phyloP scores from a whole-genome alignment of 2,797 vertebrate species.

The Schizopygopsis pylzovi region DNA sequence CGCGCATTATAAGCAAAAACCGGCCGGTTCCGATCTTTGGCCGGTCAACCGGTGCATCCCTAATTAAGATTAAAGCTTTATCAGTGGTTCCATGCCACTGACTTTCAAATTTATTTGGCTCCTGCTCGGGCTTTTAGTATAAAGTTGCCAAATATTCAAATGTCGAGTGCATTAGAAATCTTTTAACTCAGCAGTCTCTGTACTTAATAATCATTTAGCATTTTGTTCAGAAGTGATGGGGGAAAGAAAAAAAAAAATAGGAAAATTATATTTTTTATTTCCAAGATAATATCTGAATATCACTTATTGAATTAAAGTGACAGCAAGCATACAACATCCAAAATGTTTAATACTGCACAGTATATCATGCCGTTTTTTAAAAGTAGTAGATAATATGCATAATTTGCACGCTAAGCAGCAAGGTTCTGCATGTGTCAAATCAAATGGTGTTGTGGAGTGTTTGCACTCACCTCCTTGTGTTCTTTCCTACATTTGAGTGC shows the following conservation, averaged over 20 bases:
- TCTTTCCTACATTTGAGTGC: slow-evolving; percentile 96
- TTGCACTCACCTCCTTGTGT: slow-evolving; percentile 93
- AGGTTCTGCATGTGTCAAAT: neutral
- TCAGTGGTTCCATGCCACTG: slow-evolving; percentile 31
- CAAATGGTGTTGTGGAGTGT: slow-evolving; percentile 3
- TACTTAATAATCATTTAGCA: no score
- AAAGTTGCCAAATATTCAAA: slow-evolving; percentile 35
- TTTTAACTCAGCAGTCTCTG: neutral
- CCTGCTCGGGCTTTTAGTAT: neutral
- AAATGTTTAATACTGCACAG: neutral
- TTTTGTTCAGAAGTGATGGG: neutral
- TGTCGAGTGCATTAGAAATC: slow-evolving; percentile 23
- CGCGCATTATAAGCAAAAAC: no score
- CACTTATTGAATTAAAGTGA: neutral
- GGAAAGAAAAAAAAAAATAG: neutral
- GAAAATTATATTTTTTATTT: neutral
- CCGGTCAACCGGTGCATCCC: no score
- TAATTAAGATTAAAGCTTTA: slow-evolving; percentile 20
- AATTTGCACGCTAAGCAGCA: neutral
- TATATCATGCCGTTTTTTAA: neutral
- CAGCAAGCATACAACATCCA: neutral
- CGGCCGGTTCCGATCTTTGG: no score
- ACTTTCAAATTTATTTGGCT: slow-evolving; percentile 36
- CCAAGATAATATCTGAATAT: neutral
- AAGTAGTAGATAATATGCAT: neutral